Base-by-base conservation (phyloP, 2,888 invertebrate species). In the Callyntrura guangdongensis region DNA sequence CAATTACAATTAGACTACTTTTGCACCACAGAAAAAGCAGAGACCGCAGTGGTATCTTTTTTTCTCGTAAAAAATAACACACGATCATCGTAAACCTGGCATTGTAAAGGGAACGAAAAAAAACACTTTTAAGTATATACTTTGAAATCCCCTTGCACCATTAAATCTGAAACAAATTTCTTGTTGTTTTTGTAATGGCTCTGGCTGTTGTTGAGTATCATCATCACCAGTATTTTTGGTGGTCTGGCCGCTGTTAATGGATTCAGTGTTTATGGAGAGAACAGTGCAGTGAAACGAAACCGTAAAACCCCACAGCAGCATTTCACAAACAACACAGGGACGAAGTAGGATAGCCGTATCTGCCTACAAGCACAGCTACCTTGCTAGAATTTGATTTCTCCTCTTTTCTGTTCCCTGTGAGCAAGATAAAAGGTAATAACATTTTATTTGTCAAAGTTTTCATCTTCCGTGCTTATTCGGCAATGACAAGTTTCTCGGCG, bases 161-260 rank as follows among this genome's bases (percentile, higher is more conserved):
- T 74, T 74, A 74, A 74, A 49, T 74, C 22, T 74, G 74, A 74
- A 74, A 74, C 49, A 74, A 74, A 74, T 74, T 49, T 74, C 74
- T 74, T 74, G 74, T 74, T 4, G 36, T 74, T 17, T 72, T 74
- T 49, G 74, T 64, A 25, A 49, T 74, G 47, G 20, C 20, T 2
- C 22, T 74, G 4, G 74, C 12, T 74, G 74, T 61, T 74, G 47
- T 22, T 74, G 36, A 36, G 36, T 36, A 36, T 36, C 36, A 36
- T 47, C 22, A 61, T 9, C 22, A 49, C 5, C 20, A 49, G 20
- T 74, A 49, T 45, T 49, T 47, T 17, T 47, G 49, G 49, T 74
- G 74, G 47, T 74, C 74, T 74, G 47, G 45, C 59, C 17, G 59
- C 17, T 49, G 47, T 49, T 74, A 74, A 74, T 74, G 74, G 74